phyloP scores from a whole-genome alignment of 2,888 invertebrate genomes.

The Nephrotoma flavescens region DNA sequence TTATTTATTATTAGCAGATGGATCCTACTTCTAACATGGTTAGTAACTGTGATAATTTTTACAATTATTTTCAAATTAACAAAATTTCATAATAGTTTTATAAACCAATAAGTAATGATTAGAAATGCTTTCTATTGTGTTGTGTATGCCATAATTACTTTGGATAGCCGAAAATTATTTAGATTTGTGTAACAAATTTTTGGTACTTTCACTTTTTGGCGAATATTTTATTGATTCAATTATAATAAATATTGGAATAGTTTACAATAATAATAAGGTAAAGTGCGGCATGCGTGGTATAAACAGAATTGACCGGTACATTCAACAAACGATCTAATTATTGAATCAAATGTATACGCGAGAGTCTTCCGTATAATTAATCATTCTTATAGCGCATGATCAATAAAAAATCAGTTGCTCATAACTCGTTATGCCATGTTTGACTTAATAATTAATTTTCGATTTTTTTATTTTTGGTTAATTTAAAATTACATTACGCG shows the following conservation, averaged over 20 bases:
- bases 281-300: background rate
- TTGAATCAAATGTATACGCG: background rate
- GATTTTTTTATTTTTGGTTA: background rate
- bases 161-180: background rate
- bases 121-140: background rate
- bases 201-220: background rate
- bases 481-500: background rate
- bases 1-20: too few relatives aligned
- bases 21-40: too few relatives aligned
- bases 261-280: background rate
- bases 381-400: background rate
- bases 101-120: background rate
- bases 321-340: background rate
- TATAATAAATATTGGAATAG: background rate
- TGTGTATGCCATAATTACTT: background rate
- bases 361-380: background rate
- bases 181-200: background rate
- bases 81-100: background rate
- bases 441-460: background rate
- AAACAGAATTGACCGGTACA: background rate
- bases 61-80: background rate
- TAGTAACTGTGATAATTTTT: too few relatives aligned
- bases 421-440: background rate
- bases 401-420: background rate
- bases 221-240: background rate